Conservation (phyloP, 2,797 vertebrate genomes). For the Gymnopithys bicolor region DNA sequence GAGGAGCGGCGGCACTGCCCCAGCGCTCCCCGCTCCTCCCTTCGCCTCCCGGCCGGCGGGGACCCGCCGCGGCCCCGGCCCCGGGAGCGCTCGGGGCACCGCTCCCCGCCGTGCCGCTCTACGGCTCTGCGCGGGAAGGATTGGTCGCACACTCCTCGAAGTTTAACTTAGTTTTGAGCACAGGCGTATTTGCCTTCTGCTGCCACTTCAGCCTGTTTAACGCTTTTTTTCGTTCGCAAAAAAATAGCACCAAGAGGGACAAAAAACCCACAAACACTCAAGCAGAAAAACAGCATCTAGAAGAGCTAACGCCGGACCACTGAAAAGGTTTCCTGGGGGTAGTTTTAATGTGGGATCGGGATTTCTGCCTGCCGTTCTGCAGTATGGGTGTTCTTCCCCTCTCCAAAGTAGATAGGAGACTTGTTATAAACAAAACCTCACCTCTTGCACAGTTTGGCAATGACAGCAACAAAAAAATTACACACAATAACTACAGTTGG, state of each 20-base stretch:
- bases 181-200: neutral
- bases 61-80: neutral
- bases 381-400: neutral
- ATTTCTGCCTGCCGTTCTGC: neutral
- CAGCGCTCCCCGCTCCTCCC: neutral
- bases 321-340: neutral
- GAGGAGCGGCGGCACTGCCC: neutral
- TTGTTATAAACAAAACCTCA: neutral
- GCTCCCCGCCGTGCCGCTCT: neutral
- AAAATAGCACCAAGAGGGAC: neutral
- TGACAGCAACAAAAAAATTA: neutral
- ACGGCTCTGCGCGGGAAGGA: neutral
- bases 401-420: neutral
- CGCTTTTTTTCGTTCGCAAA: neutral
- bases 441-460: neutral
- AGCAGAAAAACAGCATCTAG: neutral
- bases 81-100: neutral
- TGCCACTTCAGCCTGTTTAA: neutral
- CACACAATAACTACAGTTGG: neutral
- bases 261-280: accelerated
- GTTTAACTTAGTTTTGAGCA: conserved; percentile 4
- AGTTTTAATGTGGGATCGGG: neutral
- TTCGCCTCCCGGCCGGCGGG: neutral
- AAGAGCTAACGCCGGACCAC: neutral
- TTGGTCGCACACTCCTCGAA: neutral